A percentile compares a stretch with the other conserved stretches of the same genome.
Evolutionary conservation across 1,140 invertebrate species (phyloP).

Genomic region (Drosophila parabipectinata): DNA sequence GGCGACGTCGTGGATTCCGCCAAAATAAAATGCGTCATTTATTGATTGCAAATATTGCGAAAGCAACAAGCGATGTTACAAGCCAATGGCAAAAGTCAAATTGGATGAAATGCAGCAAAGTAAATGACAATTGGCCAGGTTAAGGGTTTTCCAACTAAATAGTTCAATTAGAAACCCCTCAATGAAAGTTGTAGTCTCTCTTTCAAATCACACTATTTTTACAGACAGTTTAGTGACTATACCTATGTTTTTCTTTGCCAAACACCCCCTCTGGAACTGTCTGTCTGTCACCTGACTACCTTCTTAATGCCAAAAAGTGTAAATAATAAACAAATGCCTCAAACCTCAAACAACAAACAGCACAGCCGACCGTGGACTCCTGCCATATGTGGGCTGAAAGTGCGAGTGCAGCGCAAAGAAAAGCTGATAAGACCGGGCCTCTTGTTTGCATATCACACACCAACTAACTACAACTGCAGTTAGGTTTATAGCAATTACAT

Average conservation of each 20-base stretch:
- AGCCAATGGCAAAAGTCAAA: slow-evolving; percentile 14
- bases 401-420: slow-evolving; percentile 1
- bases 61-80: slow-evolving; percentile 26
- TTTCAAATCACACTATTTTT: no score
- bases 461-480: slow-evolving; percentile 3
- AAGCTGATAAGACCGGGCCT: slow-evolving; percentile 36
- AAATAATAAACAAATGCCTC: slow-evolving; percentile 32
- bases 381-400: slow-evolving; percentile 27
- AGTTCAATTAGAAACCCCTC: no score
- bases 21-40: slow-evolving; percentile 46
- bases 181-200: no score
- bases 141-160: not conserved
- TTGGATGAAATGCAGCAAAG: slow-evolving; percentile 9
- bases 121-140: not conserved
- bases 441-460: not conserved
- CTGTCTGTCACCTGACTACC: slow-evolving; percentile 21
- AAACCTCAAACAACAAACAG: slow-evolving; percentile 1
- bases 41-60: slow-evolving; percentile 38
- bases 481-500: not conserved
- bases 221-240: no score
- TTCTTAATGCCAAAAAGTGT: slow-evolving; percentile 7
- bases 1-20: slow-evolving; percentile 12
- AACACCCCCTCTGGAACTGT: not conserved
- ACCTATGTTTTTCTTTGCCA: no score
- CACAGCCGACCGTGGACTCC: slow-evolving; percentile 19